Evolutionary conservation across 1,140 invertebrate genomes (phyloP), one percentile per base, ranked within the genome.

Genomic region (Agrypnia vestita): DNA sequence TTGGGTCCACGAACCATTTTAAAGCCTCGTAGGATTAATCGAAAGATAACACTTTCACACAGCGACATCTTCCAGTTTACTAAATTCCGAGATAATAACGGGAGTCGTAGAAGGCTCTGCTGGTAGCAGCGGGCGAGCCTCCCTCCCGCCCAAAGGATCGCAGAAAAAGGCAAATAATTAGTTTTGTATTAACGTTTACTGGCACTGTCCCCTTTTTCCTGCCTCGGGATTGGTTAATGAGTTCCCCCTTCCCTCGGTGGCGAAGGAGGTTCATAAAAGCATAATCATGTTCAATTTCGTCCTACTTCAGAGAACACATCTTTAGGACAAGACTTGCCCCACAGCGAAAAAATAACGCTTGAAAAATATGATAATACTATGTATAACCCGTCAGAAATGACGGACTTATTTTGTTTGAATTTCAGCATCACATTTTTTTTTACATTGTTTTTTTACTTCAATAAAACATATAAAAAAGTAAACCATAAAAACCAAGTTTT

Each of bases 241-340:
- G 67, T 49, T 46, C 15, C 43, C 67, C 12, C 17, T 7, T 17
- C 43, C 10, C 21, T 71, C 13, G 46, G 43, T 19, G 67, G 67
- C 67, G 46, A 64, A 64, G 19, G 67, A 71, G 46, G n/a, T 71
- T 71, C 76, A 69, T 81, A 69, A 81, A 69, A 81, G 80, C 76
- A 79, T 81, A 78, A 79, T 75, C 76, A 76, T 81, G 80, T 81
- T 81, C 61, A 69, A 75, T 81, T 81, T 76, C 43, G 25, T 47
- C 61, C 47, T 79, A 15, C 76, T 78, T 64, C 44, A 78, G 62
- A 76, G 51, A 78, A 51, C 51, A 35, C 51, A 61, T 76, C 21
- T 76, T 46, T 44, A 49, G 12, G 67, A 71, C 61, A 64, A 64
- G 35, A 35, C 61, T 59, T 21, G 61, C 49, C 8, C 49, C 11